Evolutionary conservation across 2,888 invertebrate species (phyloP), one percentile per base, ranked within the genome.

Genomic region (Parthenolecanium corni): DNA sequence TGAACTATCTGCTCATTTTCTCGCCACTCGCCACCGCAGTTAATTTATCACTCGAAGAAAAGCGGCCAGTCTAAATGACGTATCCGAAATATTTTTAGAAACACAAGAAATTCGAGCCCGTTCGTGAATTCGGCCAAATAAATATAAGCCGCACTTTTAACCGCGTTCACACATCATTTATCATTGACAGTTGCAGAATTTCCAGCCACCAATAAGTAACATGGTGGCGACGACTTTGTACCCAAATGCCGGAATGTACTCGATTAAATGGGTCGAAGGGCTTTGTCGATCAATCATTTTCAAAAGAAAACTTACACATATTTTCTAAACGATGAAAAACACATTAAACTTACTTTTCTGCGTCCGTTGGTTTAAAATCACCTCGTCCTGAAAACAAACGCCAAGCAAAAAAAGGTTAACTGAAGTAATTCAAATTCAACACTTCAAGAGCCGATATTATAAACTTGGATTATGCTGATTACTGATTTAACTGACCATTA

Each of bases 321-420:
- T 31, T 31, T 31, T 4, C 31, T 9, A 31, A 31, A 31, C 31
- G 14, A 14, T 38, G 38, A 18, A 49, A 21, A 4, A 5, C 18
- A 16, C 9, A n/a, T n/a, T n/a, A n/a, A 42, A 64, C 82, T 83
- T 76, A 88, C 87, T 85, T 85, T 77, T 87, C 86, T 76, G 87
- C 79, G 75, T 87, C 86, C 71, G 85, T 82, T 75, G 86, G 85
- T 78, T 86, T 85, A 78, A 86, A 87, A 75, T 86, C 86, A 69
- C 85, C 85, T 77, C 84, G 83, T 73, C 85, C 87, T 87, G 81
- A 66, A 79, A 79, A 58, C 20, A 47, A 42, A 42, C 14, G 14
- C 18, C 44, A 18, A 42, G 4, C 44, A 16, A 18, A 42, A n/a
- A n/a, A 42, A 14, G 4, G 44, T 42, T 42, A 16, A 42, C 38